Conservation (phyloP, 2,797 vertebrate species). For the Buceros bicornis region DNA sequence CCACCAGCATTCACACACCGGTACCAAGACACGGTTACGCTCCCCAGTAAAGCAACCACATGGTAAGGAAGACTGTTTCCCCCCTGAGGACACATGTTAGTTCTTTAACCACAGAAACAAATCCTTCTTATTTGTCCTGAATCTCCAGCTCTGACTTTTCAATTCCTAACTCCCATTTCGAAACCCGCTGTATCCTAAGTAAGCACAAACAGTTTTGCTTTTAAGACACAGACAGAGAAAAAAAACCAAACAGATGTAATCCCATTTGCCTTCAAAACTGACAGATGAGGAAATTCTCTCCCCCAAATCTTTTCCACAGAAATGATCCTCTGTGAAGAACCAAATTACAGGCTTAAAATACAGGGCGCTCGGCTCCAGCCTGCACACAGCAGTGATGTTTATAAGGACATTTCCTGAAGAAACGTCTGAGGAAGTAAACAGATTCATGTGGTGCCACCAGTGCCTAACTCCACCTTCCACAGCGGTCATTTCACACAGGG, state of each 20-base stretch:
- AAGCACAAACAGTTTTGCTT: background rate
- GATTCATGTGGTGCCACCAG: background rate
- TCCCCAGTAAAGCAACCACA: background rate
- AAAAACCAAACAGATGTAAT: background rate
- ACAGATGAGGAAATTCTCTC: background rate
- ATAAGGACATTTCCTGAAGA: constrained; percentile 8
- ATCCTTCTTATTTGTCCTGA: background rate
- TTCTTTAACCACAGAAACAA: background rate
- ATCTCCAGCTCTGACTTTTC: background rate
- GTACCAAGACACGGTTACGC: rapidly evolving
- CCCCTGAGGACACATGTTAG: too few species aligned
- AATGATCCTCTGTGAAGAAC: background rate
- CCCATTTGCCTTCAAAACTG: background rate
- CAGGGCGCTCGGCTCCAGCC: background rate
- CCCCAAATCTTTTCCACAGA: background rate
- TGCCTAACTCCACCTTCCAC: background rate
- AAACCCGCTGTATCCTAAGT: background rate
- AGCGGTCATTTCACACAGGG: rapidly evolving
- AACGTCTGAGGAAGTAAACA: constrained; percentile 30
- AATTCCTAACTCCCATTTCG: background rate
- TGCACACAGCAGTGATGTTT: background rate
- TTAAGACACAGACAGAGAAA: background rate
- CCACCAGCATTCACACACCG: background rate
- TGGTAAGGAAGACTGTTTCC: rapidly evolving
- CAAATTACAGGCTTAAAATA: background rate